phyloP scores from a whole-genome alignment of 2,113 vertebrate genomes.

The Delphinus delphis region DNA sequence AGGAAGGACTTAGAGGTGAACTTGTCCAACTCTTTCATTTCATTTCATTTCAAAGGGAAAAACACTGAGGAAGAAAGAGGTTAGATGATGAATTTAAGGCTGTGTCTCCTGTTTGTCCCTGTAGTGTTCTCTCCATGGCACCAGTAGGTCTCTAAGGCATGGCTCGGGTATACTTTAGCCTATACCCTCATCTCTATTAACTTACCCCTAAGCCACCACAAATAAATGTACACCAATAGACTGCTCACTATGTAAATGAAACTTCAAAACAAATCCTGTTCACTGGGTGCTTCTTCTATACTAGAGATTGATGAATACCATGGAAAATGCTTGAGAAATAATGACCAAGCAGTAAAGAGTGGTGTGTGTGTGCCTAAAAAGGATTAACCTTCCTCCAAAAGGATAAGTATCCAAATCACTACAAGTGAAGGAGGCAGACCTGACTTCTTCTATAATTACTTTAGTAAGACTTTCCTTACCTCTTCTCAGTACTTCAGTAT shows the following conservation, averaged over 20 bases:
- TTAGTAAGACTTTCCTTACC: background rate
- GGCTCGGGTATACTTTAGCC: background rate
- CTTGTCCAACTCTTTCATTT: background rate
- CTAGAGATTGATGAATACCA: background rate
- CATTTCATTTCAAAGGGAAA: background rate
- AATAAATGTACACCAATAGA: background rate
- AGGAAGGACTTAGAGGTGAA: background rate
- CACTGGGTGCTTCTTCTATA: background rate
- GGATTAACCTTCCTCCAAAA: background rate
- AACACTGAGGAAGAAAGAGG: background rate
- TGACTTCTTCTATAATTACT: background rate
- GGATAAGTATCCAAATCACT: background rate
- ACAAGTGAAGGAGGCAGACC: background rate
- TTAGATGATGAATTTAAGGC: background rate
- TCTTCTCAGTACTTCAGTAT: background rate
- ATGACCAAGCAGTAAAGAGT: background rate
- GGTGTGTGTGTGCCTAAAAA: background rate
- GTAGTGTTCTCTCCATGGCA: background rate
- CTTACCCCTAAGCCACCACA: background rate
- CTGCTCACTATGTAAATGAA: background rate
- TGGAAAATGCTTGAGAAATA: background rate
- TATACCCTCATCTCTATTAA: background rate
- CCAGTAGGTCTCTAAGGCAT: background rate
- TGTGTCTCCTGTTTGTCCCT: background rate
- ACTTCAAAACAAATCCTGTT: background rate